phyloP scores from a whole-genome alignment of 92 coral and sea anemone genomes.

The Hydrozoanthus gracilis region DNA sequence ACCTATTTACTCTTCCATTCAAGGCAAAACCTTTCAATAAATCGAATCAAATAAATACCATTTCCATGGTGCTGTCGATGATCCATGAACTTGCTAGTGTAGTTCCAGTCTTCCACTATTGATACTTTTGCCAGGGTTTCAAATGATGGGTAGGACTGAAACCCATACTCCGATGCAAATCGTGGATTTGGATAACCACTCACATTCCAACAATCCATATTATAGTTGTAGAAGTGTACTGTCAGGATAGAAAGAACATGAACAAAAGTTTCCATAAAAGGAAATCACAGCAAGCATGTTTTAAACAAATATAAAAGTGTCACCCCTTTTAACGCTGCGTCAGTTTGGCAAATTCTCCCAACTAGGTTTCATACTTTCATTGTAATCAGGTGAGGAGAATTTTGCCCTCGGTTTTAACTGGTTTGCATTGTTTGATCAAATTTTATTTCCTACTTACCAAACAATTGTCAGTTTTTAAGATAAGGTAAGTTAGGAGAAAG shows the following conservation, averaged over 20 bases:
- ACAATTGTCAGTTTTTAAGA: no score
- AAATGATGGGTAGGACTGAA: conserved; percentile 98
- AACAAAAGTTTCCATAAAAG: neutral
- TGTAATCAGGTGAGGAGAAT: no score
- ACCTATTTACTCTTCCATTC: neutral
- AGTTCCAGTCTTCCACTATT: conserved; percentile 87
- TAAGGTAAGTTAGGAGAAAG: no score
- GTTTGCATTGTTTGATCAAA: no score
- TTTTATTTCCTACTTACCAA: no score
- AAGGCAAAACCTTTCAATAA: neutral
- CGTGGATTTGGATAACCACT: conserved; percentile 94
- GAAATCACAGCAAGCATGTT: neutral
- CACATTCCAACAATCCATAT: conserved; percentile 91
- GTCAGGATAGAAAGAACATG: neutral
- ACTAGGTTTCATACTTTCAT: no score
- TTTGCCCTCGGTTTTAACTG: no score
- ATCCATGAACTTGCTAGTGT: conserved; percentile 84
- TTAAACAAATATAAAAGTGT: no score
- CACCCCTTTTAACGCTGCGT: no score
- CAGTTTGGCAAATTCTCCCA: no score
- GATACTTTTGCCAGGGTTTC: conserved; percentile 91
- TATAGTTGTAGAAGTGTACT: conserved; percentile 93
- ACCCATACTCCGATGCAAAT: conserved; percentile 98
- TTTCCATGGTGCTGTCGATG: conserved; percentile 95
- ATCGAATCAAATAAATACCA: conserved; percentile 53